Conservation (phyloP, 2,888 invertebrate species). For the Alitta virens region DNA sequence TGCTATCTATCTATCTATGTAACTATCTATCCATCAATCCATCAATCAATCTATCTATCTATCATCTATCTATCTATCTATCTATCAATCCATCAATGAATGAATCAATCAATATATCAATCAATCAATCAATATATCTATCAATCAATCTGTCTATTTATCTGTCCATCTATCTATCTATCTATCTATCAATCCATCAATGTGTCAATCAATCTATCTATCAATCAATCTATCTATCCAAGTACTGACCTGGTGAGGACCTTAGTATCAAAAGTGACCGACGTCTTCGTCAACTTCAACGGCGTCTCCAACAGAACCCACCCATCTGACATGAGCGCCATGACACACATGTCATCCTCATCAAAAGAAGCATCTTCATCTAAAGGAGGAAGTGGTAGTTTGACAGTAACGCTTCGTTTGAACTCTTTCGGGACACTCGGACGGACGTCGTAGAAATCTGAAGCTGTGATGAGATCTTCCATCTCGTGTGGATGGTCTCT, state of each 20-base stretch:
- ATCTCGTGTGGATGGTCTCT: constrained; percentile 40
- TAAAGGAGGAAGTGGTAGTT: constrained; percentile 49
- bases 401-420: constrained; percentile 44
- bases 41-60: too few relatives aligned
- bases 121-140: too few relatives aligned
- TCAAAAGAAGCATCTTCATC: constrained; percentile 30
- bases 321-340: constrained; percentile 37
- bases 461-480: constrained; percentile 35
- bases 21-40: too few relatives aligned
- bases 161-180: too few relatives aligned
- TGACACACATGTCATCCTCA: constrained; percentile 39
- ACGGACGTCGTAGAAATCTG: constrained; percentile 45
- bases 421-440: constrained; percentile 18
- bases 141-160: too few relatives aligned
- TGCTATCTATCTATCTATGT: too few relatives aligned
- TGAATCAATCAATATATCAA: too few relatives aligned
- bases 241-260: constrained; percentile 40
- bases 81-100: too few relatives aligned
- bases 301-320: constrained; percentile 44
- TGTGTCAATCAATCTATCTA: too few relatives aligned
- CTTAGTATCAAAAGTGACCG: constrained; percentile 47
- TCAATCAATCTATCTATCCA: background rate
- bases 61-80: too few relatives aligned
- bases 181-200: background rate
- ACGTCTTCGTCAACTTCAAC: constrained; percentile 46